phyloP scores from a whole-genome alignment of 30 jellyfish, hydroid and myxozoan species.

The Hydractinia echinata region DNA sequence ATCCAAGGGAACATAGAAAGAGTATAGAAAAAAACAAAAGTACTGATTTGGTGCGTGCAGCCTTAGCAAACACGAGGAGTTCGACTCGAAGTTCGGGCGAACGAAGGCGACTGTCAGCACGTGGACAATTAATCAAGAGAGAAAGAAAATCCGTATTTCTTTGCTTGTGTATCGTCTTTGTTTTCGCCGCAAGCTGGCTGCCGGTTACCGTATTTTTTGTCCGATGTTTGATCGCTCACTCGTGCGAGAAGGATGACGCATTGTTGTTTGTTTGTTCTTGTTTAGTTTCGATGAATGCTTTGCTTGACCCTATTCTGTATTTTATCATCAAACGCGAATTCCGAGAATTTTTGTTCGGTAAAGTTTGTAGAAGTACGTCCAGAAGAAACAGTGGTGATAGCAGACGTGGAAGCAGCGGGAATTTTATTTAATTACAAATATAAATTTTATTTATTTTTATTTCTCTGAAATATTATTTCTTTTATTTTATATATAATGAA shows the following conservation, averaged over 20 bases:
- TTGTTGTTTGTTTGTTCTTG: slow-evolving; percentile 27
- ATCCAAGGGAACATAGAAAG: background rate
- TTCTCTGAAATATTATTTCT: no score
- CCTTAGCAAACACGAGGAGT: background rate
- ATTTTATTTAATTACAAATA: background rate
- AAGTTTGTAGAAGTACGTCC: slow-evolving; percentile 6
- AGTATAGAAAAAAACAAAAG: background rate
- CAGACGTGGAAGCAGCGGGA: background rate
- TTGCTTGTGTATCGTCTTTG: slow-evolving; percentile 25
- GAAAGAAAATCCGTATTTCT: slow-evolving; percentile 29
- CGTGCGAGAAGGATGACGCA: slow-evolving; percentile 31
- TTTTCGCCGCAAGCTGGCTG: slow-evolving; percentile 25
- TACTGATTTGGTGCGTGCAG: slow-evolving; percentile 17
- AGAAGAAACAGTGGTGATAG: slow-evolving; percentile 4
- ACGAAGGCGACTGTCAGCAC: slow-evolving; percentile 25
- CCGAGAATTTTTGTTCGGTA: slow-evolving; percentile 23
- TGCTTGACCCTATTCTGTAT: slow-evolving; percentile 25
- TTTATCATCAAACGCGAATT: slow-evolving; percentile 29
- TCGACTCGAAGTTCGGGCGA: background rate
- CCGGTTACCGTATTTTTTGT: slow-evolving; percentile 27
- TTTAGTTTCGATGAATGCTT: slow-evolving; percentile 26
- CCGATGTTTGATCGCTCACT: slow-evolving; percentile 18
- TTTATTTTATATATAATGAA: no score
- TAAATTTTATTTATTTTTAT: background rate
- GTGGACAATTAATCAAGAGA: slow-evolving; percentile 13